Evolutionary conservation across 2,113 vertebrate species (phyloP).

Genomic region (Montifringilla adamsi): DNA sequence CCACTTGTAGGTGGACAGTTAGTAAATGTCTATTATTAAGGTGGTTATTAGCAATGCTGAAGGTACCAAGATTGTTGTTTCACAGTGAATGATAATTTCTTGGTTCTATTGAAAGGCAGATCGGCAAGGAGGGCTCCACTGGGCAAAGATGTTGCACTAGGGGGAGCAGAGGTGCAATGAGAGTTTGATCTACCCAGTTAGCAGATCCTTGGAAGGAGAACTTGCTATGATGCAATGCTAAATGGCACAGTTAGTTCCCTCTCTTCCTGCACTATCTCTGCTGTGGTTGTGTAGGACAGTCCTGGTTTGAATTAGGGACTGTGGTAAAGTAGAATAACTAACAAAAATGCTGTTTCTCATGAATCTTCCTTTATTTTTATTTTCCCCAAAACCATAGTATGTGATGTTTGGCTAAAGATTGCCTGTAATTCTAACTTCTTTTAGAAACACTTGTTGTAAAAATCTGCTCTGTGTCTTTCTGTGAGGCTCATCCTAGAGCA

Average conservation of each 20-base stretch:
- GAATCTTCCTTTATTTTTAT: background rate
- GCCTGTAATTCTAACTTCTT: background rate
- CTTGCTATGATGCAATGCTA: background rate
- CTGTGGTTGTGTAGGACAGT: background rate
- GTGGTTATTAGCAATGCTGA: background rate
- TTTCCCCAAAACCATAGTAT: accelerated
- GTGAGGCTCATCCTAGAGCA: background rate
- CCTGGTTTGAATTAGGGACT: background rate
- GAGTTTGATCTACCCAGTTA: background rate
- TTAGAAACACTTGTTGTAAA: background rate
- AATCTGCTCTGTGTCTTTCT: background rate
- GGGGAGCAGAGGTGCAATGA: background rate
- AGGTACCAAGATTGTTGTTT: background rate
- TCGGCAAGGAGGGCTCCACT: background rate
- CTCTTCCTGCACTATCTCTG: background rate
- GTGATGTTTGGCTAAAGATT: background rate
- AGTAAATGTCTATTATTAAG: background rate
- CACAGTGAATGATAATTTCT: background rate
- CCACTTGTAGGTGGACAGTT: background rate
- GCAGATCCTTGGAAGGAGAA: background rate
- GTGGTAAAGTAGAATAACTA: background rate
- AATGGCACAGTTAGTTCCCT: background rate
- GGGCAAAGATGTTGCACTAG: background rate
- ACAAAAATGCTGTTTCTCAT: background rate
- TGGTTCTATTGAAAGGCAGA: background rate